Base-by-base conservation (phyloP, 2,888 invertebrate species). In the Epinotia nisella region DNA sequence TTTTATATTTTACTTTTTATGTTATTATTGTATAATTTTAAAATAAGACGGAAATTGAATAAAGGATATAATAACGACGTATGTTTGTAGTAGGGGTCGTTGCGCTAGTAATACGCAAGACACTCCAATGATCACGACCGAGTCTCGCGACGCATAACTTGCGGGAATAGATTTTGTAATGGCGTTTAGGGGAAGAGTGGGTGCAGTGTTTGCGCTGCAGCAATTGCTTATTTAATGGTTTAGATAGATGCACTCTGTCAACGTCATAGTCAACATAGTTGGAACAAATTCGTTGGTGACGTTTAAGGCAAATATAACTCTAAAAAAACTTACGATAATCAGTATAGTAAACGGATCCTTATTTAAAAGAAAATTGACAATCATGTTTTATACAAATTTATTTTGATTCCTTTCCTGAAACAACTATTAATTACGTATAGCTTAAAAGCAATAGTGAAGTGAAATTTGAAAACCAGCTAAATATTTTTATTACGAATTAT, bases 81-180 rank as follows among this genome's bases (percentile, higher is more conserved):
- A 49, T 7, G 49, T 24, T 62, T 49, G 19, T 13, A n/a, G 64
- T 35, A 24, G 24, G 19, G 60, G 39, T 19, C 19, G 53, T 39
- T 39, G 51, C 19, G 10, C 19, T 35, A 24, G 41, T 71, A 71
- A 71, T 66, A 55, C 71, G 60, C 66, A n/a, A 45, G n/a, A 61
- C 41, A 24, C 53, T 41, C 15, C 3, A 19, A 1, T 24, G 29
- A 35, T 55, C 71, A 71, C 71, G 71, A 29, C 11, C 51, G 71
- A n/a, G 60, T 49, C 19, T 17, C 66, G 66, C 55, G 60, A 1
- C 45, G 71, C 71, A 71, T 71, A 71, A 71, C 60, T 41, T 71
- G 53, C n/a, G n/a, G 24, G 59, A 51, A 66, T 66, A 39, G 21
- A 39, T 60, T 35, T 11, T 60, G 39, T 60, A 59, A 59, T 19